Percentiles rank a stretch among this genome's conserved stretches.
phyloP scores from a whole-genome alignment of 2,113 vertebrate genomes.

The Microcebus griseorufus region DNA sequence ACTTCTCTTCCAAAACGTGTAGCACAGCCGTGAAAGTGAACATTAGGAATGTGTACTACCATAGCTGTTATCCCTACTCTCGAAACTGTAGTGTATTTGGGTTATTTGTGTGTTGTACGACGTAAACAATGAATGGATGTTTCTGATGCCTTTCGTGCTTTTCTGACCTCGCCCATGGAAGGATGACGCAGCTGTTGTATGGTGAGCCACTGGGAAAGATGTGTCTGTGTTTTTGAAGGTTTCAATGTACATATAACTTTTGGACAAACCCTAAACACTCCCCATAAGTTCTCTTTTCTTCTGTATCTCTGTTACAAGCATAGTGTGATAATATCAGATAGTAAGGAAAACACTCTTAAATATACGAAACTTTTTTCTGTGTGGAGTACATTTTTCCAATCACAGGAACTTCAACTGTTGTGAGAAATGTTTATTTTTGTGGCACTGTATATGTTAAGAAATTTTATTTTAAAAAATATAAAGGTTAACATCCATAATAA shows the following conservation, averaged over 20 bases:
- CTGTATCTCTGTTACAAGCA: constrained; percentile 90
- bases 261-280: constrained; percentile 86
- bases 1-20: constrained; percentile 93
- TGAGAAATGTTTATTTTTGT: constrained; percentile 89
- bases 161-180: constrained; percentile 84
- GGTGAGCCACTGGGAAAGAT: constrained; percentile 89
- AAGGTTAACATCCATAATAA: constrained; percentile 82
- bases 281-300: constrained; percentile 86
- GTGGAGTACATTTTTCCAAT: constrained; percentile 84
- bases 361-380: constrained; percentile 79
- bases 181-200: constrained; percentile 87
- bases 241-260: constrained; percentile 92
- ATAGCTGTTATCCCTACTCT: constrained; percentile 93
- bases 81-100: constrained; percentile 89
- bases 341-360: constrained; percentile 84
- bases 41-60: constrained; percentile 94
- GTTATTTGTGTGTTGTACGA: constrained; percentile 91
- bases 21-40: constrained; percentile 98
- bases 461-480: constrained; percentile 88
- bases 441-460: constrained; percentile 90
- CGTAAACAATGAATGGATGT: constrained; percentile 93
- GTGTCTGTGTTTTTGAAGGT: constrained; percentile 92
- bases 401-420: constrained; percentile 85
- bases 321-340: constrained; percentile 84
- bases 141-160: constrained; percentile 90